Evolutionary conservation across 2,888 invertebrate genomes (phyloP).

Genomic region (Plutella xylostella): DNA sequence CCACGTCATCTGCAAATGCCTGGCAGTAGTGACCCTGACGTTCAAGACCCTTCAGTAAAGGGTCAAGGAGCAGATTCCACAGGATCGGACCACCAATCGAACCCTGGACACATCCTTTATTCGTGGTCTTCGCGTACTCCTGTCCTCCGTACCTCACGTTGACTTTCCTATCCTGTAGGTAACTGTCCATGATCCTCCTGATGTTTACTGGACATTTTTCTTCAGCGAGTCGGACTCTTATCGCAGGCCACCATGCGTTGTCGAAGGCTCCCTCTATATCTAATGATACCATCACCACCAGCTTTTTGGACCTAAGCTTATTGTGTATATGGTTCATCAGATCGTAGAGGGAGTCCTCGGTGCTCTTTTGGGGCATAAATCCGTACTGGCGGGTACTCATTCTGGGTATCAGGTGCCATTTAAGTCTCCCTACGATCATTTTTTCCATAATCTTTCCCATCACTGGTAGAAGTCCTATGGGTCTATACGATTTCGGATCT

Average conservation of each 20-base stretch:
- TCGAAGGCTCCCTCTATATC: conserved; percentile 28
- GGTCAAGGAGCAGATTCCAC: conserved; percentile 10
- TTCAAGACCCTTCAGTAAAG: neutral
- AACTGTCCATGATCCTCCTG: too few species aligned
- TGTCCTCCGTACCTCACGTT: neutral
- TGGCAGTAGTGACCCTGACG: neutral
- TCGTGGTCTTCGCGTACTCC: neutral
- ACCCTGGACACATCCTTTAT: conserved; percentile 13
- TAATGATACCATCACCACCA: conserved; percentile 19
- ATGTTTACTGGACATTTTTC: too few species aligned
- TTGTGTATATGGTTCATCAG: neutral
- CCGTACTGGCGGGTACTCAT: conserved; percentile 17
- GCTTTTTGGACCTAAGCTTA: conserved; percentile 7
- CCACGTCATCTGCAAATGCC: conserved; percentile 23
- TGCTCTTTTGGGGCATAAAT: conserved; percentile 16
- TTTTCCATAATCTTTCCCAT: conserved; percentile 27
- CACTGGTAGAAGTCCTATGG: conserved; percentile 23
- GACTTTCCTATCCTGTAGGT: conserved; percentile 5
- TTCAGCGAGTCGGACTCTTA: too few species aligned
- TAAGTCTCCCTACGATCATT: conserved; percentile 15
- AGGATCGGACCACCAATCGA: conserved; percentile 12
- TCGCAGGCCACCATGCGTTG: conserved; percentile 24
- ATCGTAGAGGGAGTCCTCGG: conserved; percentile 16
- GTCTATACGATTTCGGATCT: conserved; percentile 24
- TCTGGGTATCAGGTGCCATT: neutral